These are phyloP conservation scores for Pangasius djambal DNA, from an alignment of 2,797 vertebrate species.

Conservation along the genomic window DNA sequence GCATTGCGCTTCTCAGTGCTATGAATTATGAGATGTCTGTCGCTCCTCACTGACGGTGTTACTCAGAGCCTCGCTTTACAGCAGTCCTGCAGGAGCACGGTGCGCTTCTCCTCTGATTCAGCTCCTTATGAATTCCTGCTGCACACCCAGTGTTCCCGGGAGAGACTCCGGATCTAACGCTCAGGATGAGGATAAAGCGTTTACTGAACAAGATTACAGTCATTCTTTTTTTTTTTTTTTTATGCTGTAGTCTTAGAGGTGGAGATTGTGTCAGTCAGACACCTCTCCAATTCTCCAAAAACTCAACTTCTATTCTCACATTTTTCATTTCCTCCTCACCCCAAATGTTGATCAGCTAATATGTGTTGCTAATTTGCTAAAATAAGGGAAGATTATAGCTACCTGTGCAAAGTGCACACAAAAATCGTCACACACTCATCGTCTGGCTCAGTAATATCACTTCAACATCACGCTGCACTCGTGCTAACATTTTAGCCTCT, in stretches of 20 bases:
- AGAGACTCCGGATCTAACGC: neutral
- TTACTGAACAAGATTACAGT: neutral
- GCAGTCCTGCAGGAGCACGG: neutral
- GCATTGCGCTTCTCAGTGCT: neutral
- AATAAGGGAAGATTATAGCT: no score
- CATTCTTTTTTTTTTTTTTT: neutral
- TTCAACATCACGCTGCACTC: no score
- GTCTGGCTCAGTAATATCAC: neutral
- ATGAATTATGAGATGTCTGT: neutral
- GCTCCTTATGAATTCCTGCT: neutral
- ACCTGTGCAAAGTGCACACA: no score
- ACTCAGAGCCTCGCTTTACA: neutral
- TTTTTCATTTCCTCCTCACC: no score
- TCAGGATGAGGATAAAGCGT: neutral
- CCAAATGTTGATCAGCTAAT: no score
- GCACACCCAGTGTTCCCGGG: neutral
- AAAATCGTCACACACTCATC: neutral
- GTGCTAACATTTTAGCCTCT: no score
- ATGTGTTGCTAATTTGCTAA: no score
- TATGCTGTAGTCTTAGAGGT: neutral
- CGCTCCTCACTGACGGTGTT: neutral
- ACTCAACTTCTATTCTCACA: no score
- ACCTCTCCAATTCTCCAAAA: no score
- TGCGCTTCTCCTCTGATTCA: neutral
- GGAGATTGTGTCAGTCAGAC: neutral